These are phyloP conservation scores for Myotis davidii DNA, from an alignment of 2,113 vertebrate genomes.

Conservation along the genomic window DNA sequence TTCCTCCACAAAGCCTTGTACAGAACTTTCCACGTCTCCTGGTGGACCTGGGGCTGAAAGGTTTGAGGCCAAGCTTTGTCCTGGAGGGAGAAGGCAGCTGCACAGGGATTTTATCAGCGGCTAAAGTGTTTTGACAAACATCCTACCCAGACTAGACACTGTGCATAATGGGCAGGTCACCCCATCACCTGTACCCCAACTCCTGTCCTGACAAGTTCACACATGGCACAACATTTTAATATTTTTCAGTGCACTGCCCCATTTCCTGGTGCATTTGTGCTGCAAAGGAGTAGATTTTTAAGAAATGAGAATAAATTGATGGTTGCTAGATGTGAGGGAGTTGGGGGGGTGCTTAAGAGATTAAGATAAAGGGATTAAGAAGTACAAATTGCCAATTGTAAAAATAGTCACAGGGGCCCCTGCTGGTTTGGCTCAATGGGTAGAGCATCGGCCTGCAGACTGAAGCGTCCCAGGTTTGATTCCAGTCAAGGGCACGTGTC, in stretches of 20 bases:
- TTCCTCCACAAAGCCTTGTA: fast-evolving
- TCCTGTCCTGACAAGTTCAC: no score
- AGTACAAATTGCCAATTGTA: not conserved
- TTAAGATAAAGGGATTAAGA: not conserved
- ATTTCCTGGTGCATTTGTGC: no score
- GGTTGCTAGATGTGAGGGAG: not conserved
- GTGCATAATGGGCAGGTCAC: not conserved
- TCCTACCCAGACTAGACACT: not conserved
- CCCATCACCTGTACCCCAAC: not conserved
- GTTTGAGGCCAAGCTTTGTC: not conserved
- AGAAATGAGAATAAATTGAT: not conserved
- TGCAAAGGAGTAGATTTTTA: not conserved
- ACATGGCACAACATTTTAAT: not conserved
- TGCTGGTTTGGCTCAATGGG: no score
- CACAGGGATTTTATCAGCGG: not conserved
- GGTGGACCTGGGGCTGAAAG: not conserved
- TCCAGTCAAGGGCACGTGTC: no score
- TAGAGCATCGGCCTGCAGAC: no score
- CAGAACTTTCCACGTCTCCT: not conserved
- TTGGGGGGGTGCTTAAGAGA: not conserved
- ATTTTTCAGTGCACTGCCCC: not conserved
- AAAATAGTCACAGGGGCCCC: not conserved
- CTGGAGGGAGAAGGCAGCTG: not conserved
- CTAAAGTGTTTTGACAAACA: no score
- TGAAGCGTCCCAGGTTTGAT: no score